Evolutionary conservation across 2,797 vertebrate genomes (phyloP), one percentile per base, ranked within the genome.

Genomic region (Pipistrellus pipistrellus): DNA sequence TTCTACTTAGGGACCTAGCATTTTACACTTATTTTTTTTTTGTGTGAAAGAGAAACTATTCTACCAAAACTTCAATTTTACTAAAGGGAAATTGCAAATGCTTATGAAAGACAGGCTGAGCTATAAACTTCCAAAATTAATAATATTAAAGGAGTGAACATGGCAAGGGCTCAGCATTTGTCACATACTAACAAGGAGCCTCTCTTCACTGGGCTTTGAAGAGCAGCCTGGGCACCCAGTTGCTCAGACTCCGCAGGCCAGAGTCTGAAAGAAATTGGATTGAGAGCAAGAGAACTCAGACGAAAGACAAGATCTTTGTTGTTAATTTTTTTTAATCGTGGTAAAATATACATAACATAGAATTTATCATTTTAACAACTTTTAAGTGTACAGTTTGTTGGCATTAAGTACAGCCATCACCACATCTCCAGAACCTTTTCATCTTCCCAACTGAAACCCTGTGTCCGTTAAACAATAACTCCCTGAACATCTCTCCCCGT

Each of bases 271-370:
- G 57, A 92, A 90, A 81, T 30, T 21, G 64, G 46, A 59, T 25
- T 51, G 4, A 95, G 88, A 72, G 53, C 62, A 78, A 66, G 91
- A 93, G 88, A 85, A 94, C 51, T 77, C 90, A 30, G 62, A 46
- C 6, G 8, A 53, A 72, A 51, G 41, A 23, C 32, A 87, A 78
- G 23, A 30, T 20, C 23, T 62, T 62, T 78, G 53, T 46, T 75
- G 64, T 59, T 20, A 51, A 35, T 23, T 62, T 66, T 32, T 59
- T 32, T 75, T 5, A 69, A 85, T 12, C 20, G 0, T 44, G 44
- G 32, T 44, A 32, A 91, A 32, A 73, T 30, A 59, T 11, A 57
- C 1, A 20, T n/a, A 48, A 11, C 27, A 57, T 48, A 83, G 68
- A 35, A 32, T 48, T 46, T 30, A 38, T 51, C 71, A 44, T 38